A percentile compares a stretch with the other conserved stretches of the same genome.
Conservation (phyloP, 2,888 invertebrate genomes). For the Stenurella melanura region DNA sequence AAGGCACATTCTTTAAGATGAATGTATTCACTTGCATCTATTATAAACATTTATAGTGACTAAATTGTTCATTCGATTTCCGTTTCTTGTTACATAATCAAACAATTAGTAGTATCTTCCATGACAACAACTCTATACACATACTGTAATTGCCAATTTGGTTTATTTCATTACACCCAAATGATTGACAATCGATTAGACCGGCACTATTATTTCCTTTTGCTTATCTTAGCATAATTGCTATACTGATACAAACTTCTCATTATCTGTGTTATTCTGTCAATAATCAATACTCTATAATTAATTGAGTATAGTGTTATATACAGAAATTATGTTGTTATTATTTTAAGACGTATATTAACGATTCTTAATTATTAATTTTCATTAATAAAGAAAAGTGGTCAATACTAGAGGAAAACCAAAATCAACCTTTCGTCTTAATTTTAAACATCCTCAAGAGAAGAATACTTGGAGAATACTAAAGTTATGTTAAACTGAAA, state of each 20-base stretch:
- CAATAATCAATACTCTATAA: background rate
- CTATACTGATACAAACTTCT: background rate
- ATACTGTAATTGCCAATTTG: conserved; percentile 8
- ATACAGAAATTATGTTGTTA: too few relatives aligned
- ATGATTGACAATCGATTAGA: conserved; percentile 7
- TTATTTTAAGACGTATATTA: too few relatives aligned
- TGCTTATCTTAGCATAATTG: background rate
- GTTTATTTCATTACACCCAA: conserved; percentile 11
- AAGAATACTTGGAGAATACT: too few relatives aligned
- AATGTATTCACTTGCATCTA: too few relatives aligned
- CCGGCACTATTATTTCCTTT: background rate
- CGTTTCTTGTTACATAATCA: background rate
- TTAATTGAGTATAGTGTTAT: background rate
- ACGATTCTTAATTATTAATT: too few relatives aligned
- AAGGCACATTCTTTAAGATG: too few relatives aligned
- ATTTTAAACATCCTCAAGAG: too few relatives aligned
- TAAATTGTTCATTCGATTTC: background rate
- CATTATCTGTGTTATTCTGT: background rate
- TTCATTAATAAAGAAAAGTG: too few relatives aligned
- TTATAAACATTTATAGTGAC: too few relatives aligned
- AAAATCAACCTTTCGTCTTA: too few relatives aligned
- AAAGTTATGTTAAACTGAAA: too few relatives aligned
- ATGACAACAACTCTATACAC: conserved; percentile 13
- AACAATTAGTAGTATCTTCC: conserved; percentile 4
- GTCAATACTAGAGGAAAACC: too few relatives aligned